Percentiles rank a stretch among this genome's conserved stretches.
Conservation (phyloP, 2,888 invertebrate genomes). For the Junonia oenone region DNA sequence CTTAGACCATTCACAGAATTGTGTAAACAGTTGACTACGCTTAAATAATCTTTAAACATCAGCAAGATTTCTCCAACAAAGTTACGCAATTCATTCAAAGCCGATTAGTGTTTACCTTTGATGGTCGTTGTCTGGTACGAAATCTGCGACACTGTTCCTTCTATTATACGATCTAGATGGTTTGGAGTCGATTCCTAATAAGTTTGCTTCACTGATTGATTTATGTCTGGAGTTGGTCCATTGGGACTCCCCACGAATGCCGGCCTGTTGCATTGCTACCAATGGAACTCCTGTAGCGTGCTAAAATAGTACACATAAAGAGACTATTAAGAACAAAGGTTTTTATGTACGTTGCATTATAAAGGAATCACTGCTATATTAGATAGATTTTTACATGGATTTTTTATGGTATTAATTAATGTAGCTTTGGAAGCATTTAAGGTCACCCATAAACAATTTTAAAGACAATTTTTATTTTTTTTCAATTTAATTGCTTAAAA, state of each 20-base stretch:
- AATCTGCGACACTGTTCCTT: conserved; percentile 81
- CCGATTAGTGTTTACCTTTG: conserved; percentile 57
- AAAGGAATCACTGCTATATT: too few relatives aligned
- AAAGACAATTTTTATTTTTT: too few relatives aligned
- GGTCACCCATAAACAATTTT: too few relatives aligned
- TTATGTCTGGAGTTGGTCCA: conserved; percentile 75
- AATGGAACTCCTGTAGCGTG: conserved; percentile 77
- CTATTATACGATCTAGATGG: conserved; percentile 69
- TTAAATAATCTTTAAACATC: not conserved
- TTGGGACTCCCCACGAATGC: conserved; percentile 79
- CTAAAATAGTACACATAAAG: conserved; percentile 34
- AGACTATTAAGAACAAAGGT: not conserved
- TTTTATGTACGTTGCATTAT: too few relatives aligned
- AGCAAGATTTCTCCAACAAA: not conserved
- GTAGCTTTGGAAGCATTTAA: too few relatives aligned
- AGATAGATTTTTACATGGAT: too few relatives aligned
- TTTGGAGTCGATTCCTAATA: conserved; percentile 81
- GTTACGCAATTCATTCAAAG: not conserved
- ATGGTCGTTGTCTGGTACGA: conserved; percentile 75
- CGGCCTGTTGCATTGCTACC: conserved; percentile 85
- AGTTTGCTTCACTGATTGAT: conserved; percentile 92
- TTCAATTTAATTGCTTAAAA: not conserved
- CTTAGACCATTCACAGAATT: not conserved
- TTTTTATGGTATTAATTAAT: too few relatives aligned
- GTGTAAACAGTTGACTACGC: not conserved